Evolutionary conservation across 53 echinoderm and acorn worm genomes (phyloP).

Genomic region (Stichopus horrens): DNA sequence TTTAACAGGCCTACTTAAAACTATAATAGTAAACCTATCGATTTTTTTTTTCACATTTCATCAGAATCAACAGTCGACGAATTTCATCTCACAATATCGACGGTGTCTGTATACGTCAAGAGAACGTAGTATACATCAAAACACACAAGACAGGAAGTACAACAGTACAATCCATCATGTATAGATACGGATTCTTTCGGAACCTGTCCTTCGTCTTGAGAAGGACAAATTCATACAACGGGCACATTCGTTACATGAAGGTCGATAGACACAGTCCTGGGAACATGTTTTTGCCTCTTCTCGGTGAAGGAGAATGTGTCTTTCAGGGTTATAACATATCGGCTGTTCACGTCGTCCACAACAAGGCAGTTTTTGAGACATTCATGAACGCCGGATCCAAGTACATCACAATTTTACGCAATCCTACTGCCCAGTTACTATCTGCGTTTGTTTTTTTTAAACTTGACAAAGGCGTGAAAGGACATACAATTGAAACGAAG

Average conservation of each 20-base stretch:
- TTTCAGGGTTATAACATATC: constrained; percentile 27
- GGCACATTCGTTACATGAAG: constrained; percentile 22
- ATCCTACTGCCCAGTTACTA: not conserved
- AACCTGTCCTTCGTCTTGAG: constrained; percentile 18
- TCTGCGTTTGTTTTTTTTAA: constrained; percentile 19
- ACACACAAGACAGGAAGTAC: constrained; percentile 40
- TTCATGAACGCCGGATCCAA: constrained; percentile 31
- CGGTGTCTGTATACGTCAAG: not conserved
- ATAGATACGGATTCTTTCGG: constrained; percentile 15
- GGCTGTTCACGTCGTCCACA: constrained; percentile 31
- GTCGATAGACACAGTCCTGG: constrained; percentile 5
- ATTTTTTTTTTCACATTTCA: too few relatives aligned
- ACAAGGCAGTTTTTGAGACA: not conserved
- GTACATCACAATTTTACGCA: constrained; percentile 24
- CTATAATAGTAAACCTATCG: too few relatives aligned
- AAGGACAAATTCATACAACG: constrained; percentile 2
- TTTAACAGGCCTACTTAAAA: too few relatives aligned
- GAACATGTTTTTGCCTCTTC: constrained; percentile 5
- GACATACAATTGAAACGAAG: not conserved
- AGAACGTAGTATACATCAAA: constrained; percentile 26
- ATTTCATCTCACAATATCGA: too few relatives aligned
- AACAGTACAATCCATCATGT: constrained; percentile 14
- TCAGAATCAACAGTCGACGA: too few relatives aligned
- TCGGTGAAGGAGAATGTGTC: not conserved
- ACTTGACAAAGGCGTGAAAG: not conserved